Evolutionary conservation across 2,797 vertebrate genomes (phyloP), one percentile per base, ranked within the genome.

Genomic region (Acanthopagrus latus): DNA sequence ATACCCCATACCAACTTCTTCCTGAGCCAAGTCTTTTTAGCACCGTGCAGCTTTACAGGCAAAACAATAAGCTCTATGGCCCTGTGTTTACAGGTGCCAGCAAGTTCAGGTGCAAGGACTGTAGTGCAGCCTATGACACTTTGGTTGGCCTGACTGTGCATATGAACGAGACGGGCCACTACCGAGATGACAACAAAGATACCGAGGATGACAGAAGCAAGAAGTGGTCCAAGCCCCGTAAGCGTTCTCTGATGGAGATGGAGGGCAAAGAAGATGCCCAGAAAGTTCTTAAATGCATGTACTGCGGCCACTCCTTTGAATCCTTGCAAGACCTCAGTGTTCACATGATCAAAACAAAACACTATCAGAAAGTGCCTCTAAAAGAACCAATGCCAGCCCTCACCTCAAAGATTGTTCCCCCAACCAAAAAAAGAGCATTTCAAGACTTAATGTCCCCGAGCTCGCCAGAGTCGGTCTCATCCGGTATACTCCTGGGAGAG

Each of bases 331-430:
- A 99, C 92, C 96, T 99, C 60, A 99, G 98, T 0, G 98, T 99
- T 80, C 98, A 99, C 92, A 99, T 99, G 98, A 99, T 99, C 89
- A 99, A 99, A 97, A 99, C 98, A 77, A 99, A 99, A 96, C 98
- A 99, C 96, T 99, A 99, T 97, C 98, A 99, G 96, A 99, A 99
- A 97, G 98, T 99, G 97, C 98, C 98, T 98, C 97, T 99, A 88
- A 99, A 99, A 96, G 98, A 99, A 94, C 98, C 98, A 59, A 97
- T 99, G 94, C 97, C 98, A 81, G 96, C 97, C 83, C 96, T 99
- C 86, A 93, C 97, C 82, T 94, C 96, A 51, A 99, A 98, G 87
- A 94, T 99, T 93, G 95, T 99, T 75, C 97, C 97, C 80, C 96
- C 98, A 82, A 97, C 96, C 93, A 99, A 98, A 96, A 99, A 98